Evolutionary conservation across 2,797 vertebrate species (phyloP), one percentile per base, ranked within the genome.

Genomic region (Eurystomus glaucurus): DNA sequence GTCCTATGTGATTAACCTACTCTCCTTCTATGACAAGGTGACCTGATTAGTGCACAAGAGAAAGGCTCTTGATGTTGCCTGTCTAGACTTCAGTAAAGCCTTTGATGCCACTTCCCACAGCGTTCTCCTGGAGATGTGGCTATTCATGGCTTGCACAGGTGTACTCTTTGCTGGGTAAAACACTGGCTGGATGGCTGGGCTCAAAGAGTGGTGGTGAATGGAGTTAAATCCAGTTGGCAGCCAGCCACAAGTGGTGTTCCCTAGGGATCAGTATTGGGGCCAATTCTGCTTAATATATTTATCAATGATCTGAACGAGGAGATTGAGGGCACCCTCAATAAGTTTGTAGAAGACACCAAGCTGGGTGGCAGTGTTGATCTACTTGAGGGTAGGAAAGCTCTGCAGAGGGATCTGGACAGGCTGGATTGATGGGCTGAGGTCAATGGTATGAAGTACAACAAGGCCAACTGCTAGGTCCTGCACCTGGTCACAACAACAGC

Each of bases 31-130:
- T 28, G 14, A 33, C 25, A 50, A 55, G 31, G 16, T 58, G 71
- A 9, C 14, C 10, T 5, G 13, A n/a, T 33, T 33, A 25, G 12
- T 5, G 39, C 8, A 10, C 43, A 26, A 39, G 20, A 37, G 28
- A 39, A 19, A 21, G 14, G 12, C 54, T 57, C 18, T 57, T 28
- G 25, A 5, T 57, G 29, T 41, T 22, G 20, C 31, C 28, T 43
- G 0, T 28, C 12, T 60, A 21, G n/a, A 29, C 0, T 0, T 81
- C 4, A 51, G 17, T 41, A 20, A 61, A 77, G 17, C 16, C 10
- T 23, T 25, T 61, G 41, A 64, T 7, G 20, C 28, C 14, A 7
- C 43, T 33, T 46, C 45, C 65, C 22, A 8, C 19, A 37, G 2
- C 17, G 8, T 52, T 37, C 6, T 68, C 9, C 37, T 31, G 39